These are phyloP conservation scores for Albula glossodonta DNA, from an alignment of 2,113 vertebrate genomes.

Conservation along the genomic window DNA sequence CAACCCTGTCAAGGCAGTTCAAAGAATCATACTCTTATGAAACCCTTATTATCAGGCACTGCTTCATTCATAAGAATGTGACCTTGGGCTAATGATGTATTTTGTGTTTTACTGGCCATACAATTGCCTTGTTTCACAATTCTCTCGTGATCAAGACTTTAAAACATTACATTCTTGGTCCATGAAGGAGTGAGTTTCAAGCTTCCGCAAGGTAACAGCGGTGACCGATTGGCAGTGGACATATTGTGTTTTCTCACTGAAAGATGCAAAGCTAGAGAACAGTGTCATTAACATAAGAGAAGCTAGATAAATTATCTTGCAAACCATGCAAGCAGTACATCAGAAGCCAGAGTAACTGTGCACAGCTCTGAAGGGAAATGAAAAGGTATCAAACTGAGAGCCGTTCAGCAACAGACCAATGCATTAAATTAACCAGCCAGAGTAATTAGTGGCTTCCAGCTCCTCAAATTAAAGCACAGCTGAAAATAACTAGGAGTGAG, in stretches of 20 bases:
- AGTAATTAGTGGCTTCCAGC: constrained; percentile 44
- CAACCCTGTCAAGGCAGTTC: not conserved
- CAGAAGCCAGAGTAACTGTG: constrained; percentile 7
- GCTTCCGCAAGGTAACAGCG: not conserved
- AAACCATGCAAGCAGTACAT: constrained; percentile 10
- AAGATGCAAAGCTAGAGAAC: not conserved
- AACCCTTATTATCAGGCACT: not conserved
- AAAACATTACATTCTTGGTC: constrained; percentile 11
- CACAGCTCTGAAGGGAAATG: not conserved
- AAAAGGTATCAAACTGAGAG: constrained; percentile 8
- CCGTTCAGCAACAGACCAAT: constrained; percentile 37
- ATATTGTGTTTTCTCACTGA: constrained; percentile 5
- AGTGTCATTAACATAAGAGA: not conserved
- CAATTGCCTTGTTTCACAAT: not conserved
- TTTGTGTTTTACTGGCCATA: not conserved
- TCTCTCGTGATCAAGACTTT: too few relatives aligned
- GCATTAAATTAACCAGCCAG: constrained; percentile 32
- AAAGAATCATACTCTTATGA: not conserved
- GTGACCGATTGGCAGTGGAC: not conserved
- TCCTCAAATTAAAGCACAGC: constrained; percentile 37
- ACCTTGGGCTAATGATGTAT: not conserved
- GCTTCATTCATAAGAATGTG: not conserved
- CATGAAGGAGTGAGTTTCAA: constrained; percentile 7
- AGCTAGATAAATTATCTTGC: not conserved
- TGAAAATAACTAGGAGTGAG: constrained; percentile 26